Evolutionary conservation across 2,797 vertebrate species (phyloP).

Genomic region (Pipistrellus pipistrellus): DNA sequence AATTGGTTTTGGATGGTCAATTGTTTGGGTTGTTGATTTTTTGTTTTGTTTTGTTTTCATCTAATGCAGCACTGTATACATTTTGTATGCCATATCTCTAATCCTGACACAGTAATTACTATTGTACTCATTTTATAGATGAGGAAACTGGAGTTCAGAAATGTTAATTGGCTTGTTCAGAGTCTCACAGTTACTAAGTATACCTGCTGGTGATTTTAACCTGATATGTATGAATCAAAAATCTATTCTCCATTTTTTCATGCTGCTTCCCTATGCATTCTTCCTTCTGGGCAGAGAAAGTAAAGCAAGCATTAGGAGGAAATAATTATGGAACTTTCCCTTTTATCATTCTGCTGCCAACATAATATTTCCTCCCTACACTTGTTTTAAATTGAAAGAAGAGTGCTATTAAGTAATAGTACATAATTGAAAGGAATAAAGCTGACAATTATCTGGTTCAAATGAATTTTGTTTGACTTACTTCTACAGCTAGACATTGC

Average conservation of each 20-base stretch:
- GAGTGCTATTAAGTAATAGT: slow-evolving; percentile 15
- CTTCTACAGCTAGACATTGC: slow-evolving; percentile 27
- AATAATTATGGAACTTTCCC: slow-evolving; percentile 6
- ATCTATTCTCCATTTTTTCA: slow-evolving; percentile 9
- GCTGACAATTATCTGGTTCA: slow-evolving; percentile 35
- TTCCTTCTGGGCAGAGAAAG: slow-evolving; percentile 21
- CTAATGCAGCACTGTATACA: neutral
- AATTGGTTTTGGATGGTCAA: neutral
- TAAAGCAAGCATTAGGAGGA: slow-evolving; percentile 20
- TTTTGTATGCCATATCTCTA: neutral
- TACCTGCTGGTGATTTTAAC: neutral
- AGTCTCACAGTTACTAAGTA: neutral
- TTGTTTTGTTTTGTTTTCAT: neutral
- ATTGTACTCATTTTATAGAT: slow-evolving; percentile 28
- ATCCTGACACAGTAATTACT: neutral
- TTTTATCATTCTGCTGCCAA: slow-evolving; percentile 24
- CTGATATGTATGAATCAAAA: neutral
- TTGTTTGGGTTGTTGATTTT: neutral
- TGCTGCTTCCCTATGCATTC: neutral
- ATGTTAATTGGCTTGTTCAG: neutral
- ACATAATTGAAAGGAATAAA: slow-evolving; percentile 62
- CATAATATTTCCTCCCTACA: slow-evolving; percentile 24
- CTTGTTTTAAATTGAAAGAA: slow-evolving; percentile 27
- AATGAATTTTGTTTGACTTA: slow-evolving; percentile 39
- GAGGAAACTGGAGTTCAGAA: neutral